Percentiles rank a stretch among this genome's conserved stretches.
Evolutionary conservation across 2,888 invertebrate genomes (phyloP).

Genomic region (Nycteola revayana): DNA sequence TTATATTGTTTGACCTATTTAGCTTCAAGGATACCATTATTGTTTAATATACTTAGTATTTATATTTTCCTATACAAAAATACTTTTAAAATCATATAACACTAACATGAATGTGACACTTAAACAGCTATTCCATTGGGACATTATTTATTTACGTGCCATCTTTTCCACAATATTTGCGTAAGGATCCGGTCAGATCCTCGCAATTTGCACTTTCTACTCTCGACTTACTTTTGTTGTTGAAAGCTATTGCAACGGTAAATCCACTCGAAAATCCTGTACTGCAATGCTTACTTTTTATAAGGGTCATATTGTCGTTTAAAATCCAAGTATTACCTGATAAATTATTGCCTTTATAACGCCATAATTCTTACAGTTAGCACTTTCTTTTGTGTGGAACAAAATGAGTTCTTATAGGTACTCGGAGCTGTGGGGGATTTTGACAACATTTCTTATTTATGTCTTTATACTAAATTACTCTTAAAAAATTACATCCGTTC

Average conservation of each 20-base stretch:
- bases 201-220: constrained; percentile 25
- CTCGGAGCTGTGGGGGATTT: too few relatives aligned
- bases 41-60: too few relatives aligned
- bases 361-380: constrained; percentile 15
- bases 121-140: too few relatives aligned
- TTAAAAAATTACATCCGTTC: too few relatives aligned
- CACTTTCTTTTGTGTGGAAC: constrained; percentile 1
- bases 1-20: too few relatives aligned
- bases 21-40: too few relatives aligned
- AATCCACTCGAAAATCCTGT: constrained; percentile 19
- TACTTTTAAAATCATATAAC: too few relatives aligned
- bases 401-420: too few relatives aligned
- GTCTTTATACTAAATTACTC: too few relatives aligned
- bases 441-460: too few relatives aligned
- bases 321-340: constrained; percentile 12
- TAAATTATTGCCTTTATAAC: constrained; percentile 18
- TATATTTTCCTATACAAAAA: too few relatives aligned
- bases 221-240: constrained; percentile 25
- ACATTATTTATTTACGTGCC: background rate
- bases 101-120: too few relatives aligned
- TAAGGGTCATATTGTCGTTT: constrained; percentile 20
- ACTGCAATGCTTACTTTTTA: constrained; percentile 14
- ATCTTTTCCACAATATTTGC: background rate
- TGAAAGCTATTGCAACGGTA: constrained; percentile 26
- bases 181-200: constrained; percentile 8